These are phyloP conservation scores for Eulemur coronatus DNA, from an alignment of 2,797 vertebrate species.

Conservation along the genomic window DNA sequence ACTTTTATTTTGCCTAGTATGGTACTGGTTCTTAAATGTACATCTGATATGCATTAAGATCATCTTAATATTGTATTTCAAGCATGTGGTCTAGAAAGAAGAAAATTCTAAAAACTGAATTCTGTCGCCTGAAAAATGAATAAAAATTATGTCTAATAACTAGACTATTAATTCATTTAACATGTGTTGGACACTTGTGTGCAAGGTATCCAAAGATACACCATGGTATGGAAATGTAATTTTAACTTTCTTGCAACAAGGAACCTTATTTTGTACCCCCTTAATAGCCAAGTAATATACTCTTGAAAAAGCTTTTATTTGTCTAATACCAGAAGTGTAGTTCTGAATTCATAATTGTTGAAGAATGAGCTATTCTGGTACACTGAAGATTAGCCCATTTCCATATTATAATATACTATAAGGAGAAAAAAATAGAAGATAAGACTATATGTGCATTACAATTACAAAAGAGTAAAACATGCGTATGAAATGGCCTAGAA, in stretches of 20 bases:
- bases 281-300: conserved; percentile 16
- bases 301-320: conserved; percentile 24
- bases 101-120: not conserved
- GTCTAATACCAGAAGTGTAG: not conserved
- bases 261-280: not conserved
- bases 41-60: not conserved
- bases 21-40: not conserved
- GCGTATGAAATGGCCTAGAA: conserved; percentile 11
- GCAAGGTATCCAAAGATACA: not conserved
- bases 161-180: conserved; percentile 6
- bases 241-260: conserved; percentile 25
- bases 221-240: not conserved
- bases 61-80: not conserved
- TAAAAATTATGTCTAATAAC: not conserved
- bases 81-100: not conserved
- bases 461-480: conserved; percentile 37
- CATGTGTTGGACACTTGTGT: not conserved
- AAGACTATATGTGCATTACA: not conserved
- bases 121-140: not conserved
- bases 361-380: not conserved
- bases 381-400: not conserved
- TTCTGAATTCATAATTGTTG: conserved; percentile 45
- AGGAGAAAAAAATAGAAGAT: not conserved
- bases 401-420: not conserved
- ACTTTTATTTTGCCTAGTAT: not conserved